phyloP scores from a whole-genome alignment of 2,113 vertebrate species.

The Galemys pyrenaicus region DNA sequence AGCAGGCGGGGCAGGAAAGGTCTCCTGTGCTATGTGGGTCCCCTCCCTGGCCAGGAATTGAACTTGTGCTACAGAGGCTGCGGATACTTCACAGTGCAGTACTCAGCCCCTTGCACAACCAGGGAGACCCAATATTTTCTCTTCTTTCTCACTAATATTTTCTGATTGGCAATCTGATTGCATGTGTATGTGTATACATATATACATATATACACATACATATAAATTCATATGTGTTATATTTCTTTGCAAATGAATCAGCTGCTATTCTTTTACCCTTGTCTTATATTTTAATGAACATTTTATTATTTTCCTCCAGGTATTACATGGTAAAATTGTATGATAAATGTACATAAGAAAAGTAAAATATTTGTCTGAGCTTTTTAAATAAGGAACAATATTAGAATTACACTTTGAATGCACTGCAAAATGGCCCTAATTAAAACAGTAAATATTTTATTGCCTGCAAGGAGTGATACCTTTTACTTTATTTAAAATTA shows the following conservation, averaged over 20 bases:
- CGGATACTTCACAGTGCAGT: too few relatives aligned
- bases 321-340: background rate
- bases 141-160: background rate
- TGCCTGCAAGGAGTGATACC: background rate
- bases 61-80: too few relatives aligned
- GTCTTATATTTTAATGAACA: background rate
- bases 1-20: too few relatives aligned
- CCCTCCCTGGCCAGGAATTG: too few relatives aligned
- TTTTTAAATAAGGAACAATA: background rate
- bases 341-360: background rate
- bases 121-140: background rate
- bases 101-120: too few relatives aligned
- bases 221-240: background rate
- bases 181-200: too few relatives aligned
- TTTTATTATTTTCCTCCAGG: background rate
- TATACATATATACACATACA: too few relatives aligned
- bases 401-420: background rate
- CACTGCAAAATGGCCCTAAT: background rate
- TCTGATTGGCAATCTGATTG: background rate
- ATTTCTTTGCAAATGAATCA: conserved; percentile 33
- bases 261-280: background rate
- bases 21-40: too few relatives aligned
- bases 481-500: conserved; percentile 42
- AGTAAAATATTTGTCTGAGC: background rate
- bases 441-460: background rate